Evolutionary conservation across 2,797 vertebrate species (phyloP).

Genomic region (Lateolabrax maculatus): DNA sequence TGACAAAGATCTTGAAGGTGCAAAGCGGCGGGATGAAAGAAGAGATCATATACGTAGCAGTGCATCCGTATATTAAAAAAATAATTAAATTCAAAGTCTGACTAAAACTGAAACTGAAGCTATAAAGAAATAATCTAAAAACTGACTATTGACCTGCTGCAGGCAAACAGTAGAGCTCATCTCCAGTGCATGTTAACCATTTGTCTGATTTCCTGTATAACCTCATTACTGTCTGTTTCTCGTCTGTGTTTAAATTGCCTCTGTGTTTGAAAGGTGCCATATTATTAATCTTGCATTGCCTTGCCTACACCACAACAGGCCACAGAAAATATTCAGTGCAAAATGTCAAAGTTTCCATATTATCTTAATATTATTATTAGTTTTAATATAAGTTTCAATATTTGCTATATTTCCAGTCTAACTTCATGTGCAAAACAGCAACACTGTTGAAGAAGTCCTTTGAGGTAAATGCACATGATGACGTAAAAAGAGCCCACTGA

Average conservation of each 20-base stretch:
- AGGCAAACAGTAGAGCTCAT: neutral
- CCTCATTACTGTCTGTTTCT: neutral
- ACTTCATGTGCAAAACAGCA: neutral
- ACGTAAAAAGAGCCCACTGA: constrained; percentile 27
- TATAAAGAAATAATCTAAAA: too few relatives aligned
- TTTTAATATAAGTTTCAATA: constrained; percentile 2
- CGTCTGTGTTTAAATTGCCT: neutral
- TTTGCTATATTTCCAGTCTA: constrained; percentile 9
- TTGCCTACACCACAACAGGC: neutral
- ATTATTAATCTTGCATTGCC: neutral
- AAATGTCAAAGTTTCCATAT: neutral
- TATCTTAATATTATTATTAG: too few relatives aligned
- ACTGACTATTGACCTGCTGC: neutral
- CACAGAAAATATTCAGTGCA: neutral
- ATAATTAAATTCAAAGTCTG: neutral
- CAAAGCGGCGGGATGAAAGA: neutral
- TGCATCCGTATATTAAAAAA: neutral
- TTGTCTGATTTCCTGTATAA: neutral
- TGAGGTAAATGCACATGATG: constrained; percentile 3
- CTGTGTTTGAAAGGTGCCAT: neutral
- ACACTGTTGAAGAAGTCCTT: constrained; percentile 4
- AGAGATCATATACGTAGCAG: neutral
- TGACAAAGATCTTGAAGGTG: neutral
- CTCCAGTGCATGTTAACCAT: neutral
- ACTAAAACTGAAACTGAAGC: neutral